Base-by-base conservation (phyloP, 2,888 invertebrate species). In the Hypercompe scribonia region DNA sequence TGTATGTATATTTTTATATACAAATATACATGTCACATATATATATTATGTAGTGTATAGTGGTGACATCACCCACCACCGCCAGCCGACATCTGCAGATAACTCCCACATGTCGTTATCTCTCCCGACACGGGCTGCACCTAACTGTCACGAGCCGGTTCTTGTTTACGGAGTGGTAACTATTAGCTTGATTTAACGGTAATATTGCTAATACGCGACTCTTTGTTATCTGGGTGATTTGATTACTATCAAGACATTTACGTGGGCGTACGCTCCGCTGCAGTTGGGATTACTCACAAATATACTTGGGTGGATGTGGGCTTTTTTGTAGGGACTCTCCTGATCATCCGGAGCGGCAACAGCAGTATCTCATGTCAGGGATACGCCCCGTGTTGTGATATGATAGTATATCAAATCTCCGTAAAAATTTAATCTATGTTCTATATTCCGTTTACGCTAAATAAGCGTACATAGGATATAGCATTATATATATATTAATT, bases 181-280 rank as follows among this genome's bases (percentile, higher is more conserved):
- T 54, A 71, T 34, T 36, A 69, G 50, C 58, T 33, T 66, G 46
- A 39, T 70, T 72, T 75, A 70, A 36, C 61, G 42, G 50, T 58
- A 28, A 73, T 76, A 73, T 76, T 34, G 66, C 58, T 28, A 50
- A 78, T 72, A 78, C 71, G 70, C 31, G 42, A 46, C 33, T 28
- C 36, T 68, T 34, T 58, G 50, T 46, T 67, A 8, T 42, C 8
- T 28, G 18, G 39, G 15, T 28, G 28, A 28, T 39, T 28, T 28
- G 28, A 65, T 65, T 65, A 28, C 18, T 18, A 39, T n/a, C 39
- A 28, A 39, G 39, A 18, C 18, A 39, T 39, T 28, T 28, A 42
- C 10, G 61, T 18, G 39, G 39, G 65, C 10, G 39, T 8, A 13
- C 39, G 28, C 39, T 28, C 39, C 28, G 28, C 28, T 18, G n/a